A percentile compares a stretch with the other conserved stretches of the same genome.
Evolutionary conservation across 2,888 invertebrate genomes (phyloP).

Genomic region (Eugnorisma glareosa): DNA sequence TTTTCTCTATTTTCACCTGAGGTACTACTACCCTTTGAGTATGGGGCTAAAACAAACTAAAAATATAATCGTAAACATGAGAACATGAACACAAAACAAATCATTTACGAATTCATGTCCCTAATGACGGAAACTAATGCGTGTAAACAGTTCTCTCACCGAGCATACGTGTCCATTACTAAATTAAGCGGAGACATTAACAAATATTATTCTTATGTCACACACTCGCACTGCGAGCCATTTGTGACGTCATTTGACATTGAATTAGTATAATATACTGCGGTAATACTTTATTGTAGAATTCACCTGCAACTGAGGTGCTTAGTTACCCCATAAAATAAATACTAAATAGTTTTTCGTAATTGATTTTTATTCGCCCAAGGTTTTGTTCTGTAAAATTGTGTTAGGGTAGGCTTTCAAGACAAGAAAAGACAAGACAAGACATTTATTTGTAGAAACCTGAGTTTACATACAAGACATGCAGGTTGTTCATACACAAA

Average conservation of each 20-base stretch:
- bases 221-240: slow-evolving; percentile 40
- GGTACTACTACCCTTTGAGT: not conserved
- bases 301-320: slow-evolving; percentile 11
- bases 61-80: not conserved
- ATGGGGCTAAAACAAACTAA: not conserved
- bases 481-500: too few species aligned
- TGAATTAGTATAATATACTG: slow-evolving; percentile 18
- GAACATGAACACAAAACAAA: not conserved
- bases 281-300: slow-evolving; percentile 19
- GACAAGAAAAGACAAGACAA: too few species aligned
- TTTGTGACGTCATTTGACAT: slow-evolving; percentile 60
- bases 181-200: slow-evolving; percentile 67
- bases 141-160: slow-evolving; percentile 22
- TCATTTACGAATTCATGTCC: not conserved
- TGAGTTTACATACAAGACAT: too few species aligned
- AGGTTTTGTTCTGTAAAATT: not conserved
- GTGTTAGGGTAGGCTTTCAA: not conserved
- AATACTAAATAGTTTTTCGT: not conserved
- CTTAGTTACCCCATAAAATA: not conserved
- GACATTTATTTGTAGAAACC: too few species aligned
- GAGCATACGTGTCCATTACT: slow-evolving; percentile 65
- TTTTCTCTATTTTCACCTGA: not conserved
- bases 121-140: not conserved
- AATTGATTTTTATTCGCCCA: not conserved
- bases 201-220: slow-evolving; percentile 67